phyloP scores from a whole-genome alignment of 2,888 invertebrate genomes.

The Ptychoptera contaminata region DNA sequence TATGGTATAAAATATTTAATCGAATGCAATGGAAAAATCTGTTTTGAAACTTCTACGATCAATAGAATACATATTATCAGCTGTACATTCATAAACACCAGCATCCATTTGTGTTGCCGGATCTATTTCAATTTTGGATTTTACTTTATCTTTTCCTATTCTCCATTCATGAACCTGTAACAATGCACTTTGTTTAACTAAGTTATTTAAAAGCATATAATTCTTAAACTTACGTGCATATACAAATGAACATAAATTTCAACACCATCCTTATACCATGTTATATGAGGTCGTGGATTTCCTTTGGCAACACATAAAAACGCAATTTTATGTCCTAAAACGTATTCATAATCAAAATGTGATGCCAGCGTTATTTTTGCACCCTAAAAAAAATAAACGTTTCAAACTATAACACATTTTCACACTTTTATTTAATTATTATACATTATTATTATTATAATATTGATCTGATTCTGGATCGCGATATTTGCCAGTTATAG shows the following conservation, averaged over 20 bases:
- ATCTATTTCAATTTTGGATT: slow-evolving; percentile 87
- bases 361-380: slow-evolving; percentile 79
- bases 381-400: slow-evolving; percentile 40
- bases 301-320: slow-evolving; percentile 85
- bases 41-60: slow-evolving; percentile 85
- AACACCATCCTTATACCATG: slow-evolving; percentile 90
- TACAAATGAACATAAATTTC: slow-evolving; percentile 84
- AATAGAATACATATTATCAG: slow-evolving; percentile 86
- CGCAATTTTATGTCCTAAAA: slow-evolving; percentile 84
- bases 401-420: background rate
- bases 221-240: slow-evolving; percentile 51
- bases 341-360: slow-evolving; percentile 87
- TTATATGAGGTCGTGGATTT: slow-evolving; percentile 77
- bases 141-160: slow-evolving; percentile 63
- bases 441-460: slow-evolving; percentile 74
- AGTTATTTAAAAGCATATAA: background rate
- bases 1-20: slow-evolving; percentile 35
- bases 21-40: slow-evolving; percentile 81
- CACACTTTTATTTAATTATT: no score
- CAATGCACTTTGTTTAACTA: background rate
- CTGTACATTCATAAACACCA: slow-evolving; percentile 87
- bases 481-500: slow-evolving; percentile 76
- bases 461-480: slow-evolving; percentile 84
- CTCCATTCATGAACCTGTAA: slow-evolving; percentile 77
- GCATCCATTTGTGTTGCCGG: slow-evolving; percentile 94